Percentiles rank a stretch among this genome's conserved stretches.
Conservation (phyloP, 2,113 vertebrate genomes). For the Ancistrus triradiatus region DNA sequence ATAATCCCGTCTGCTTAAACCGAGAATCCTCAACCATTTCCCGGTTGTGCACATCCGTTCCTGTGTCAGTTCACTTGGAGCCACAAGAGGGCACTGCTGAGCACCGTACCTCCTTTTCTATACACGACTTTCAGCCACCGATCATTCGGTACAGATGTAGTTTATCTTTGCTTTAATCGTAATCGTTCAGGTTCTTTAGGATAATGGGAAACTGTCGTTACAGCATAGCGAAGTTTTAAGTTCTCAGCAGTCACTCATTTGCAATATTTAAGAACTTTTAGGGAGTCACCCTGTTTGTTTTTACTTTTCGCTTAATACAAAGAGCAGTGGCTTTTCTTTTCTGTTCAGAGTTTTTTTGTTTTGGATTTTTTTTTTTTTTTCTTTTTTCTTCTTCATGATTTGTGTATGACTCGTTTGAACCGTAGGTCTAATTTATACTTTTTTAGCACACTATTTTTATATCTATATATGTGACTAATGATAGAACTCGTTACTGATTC, state of each 20-base stretch:
- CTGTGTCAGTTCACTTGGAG: constrained; percentile 50
- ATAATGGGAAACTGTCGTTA: too few relatives aligned
- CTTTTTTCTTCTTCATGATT: constrained; percentile 66
- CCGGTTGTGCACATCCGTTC: constrained; percentile 53
- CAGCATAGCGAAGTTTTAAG: neutral
- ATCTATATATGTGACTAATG: constrained; percentile 79
- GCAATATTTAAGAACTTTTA: constrained; percentile 35
- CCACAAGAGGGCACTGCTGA: constrained; percentile 66
- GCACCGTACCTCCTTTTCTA: constrained; percentile 77
- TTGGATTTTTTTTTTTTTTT: constrained; percentile 3
- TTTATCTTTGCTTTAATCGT: too few relatives aligned
- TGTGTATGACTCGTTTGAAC: constrained; percentile 84
- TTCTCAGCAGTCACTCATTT: constrained; percentile 22
- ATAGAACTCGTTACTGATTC: constrained; percentile 78
- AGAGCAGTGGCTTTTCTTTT: too few relatives aligned
- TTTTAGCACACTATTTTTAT: constrained; percentile 99
- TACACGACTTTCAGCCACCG: constrained; percentile 70
- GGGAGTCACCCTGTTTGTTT: neutral
- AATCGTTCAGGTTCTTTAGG: too few relatives aligned
- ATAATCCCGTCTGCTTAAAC: too few relatives aligned
- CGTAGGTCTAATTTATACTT: constrained; percentile 99
- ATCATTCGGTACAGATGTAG: too few relatives aligned
- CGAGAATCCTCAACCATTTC: too few relatives aligned
- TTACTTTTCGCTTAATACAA: constrained; percentile 56
- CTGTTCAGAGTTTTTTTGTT: constrained; percentile 49